Evolutionary conservation across 2,888 invertebrate genomes (phyloP).

Genomic region (Tachystola acroxantha): DNA sequence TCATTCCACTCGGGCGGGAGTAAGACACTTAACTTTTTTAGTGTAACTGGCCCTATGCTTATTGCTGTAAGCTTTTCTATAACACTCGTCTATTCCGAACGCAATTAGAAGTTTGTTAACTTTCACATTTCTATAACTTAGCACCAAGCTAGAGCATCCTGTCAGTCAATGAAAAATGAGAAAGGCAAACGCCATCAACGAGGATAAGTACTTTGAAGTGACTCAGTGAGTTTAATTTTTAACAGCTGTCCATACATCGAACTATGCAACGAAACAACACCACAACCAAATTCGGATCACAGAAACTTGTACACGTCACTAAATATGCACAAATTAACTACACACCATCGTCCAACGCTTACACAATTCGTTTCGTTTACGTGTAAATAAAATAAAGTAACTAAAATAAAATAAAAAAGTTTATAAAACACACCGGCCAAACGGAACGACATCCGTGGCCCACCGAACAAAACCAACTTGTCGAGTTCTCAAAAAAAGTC

Average conservation of each 20-base stretch:
- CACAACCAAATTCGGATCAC: conserved; percentile 35
- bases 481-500: conserved; percentile 5
- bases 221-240: conserved; percentile 44
- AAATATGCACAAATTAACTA: conserved; percentile 24
- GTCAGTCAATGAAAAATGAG: conserved; percentile 41
- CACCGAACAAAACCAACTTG: conserved; percentile 25
- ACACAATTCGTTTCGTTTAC: conserved; percentile 50
- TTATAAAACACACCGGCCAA: conserved; percentile 39
- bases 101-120: too few species aligned
- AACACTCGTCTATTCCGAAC: too few species aligned
- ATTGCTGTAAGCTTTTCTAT: too few species aligned
- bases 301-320: conserved; percentile 29
- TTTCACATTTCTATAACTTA: conserved; percentile 6
- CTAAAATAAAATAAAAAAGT: conserved; percentile 41
- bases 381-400: conserved; percentile 15
- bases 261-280: conserved; percentile 3
- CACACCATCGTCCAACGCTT: conserved; percentile 46
- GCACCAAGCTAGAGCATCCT: not conserved
- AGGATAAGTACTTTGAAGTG: conserved; percentile 25
- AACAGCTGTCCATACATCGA: conserved; percentile 25
- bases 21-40: too few species aligned
- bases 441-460: conserved; percentile 54
- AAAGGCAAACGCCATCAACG: conserved; percentile 25
- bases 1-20: too few species aligned
- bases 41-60: too few species aligned